A percentile compares a stretch with the other conserved stretches of the same genome.
phyloP scores from a whole-genome alignment of 2,888 invertebrate species.

The Geophilus truncorum region DNA sequence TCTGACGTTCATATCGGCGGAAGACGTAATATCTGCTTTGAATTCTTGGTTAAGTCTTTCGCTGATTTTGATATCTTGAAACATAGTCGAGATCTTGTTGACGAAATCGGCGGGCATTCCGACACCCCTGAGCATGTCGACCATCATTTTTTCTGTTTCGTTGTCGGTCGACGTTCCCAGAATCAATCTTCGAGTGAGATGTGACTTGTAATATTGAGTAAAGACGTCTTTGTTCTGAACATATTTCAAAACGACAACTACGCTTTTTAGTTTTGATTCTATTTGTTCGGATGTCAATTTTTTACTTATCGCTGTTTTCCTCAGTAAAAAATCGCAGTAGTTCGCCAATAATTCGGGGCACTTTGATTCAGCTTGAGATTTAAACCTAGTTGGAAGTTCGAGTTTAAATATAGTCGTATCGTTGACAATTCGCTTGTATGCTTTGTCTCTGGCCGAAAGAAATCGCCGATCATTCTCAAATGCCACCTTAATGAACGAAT shows the following conservation, averaged over 20 bases:
- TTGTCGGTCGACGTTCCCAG: conserved; percentile 97
- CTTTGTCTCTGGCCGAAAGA: conserved; percentile 94
- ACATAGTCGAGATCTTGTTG: conserved; percentile 94
- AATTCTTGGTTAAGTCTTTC: conserved; percentile 95
- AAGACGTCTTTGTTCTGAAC: conserved; percentile 99
- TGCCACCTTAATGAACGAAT: conserved; percentile 83
- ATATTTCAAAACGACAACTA: conserved; percentile 92
- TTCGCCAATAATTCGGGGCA: conserved; percentile 98
- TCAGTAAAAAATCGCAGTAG: conserved; percentile 97
- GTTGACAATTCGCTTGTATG: conserved; percentile 95
- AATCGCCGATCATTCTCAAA: conserved; percentile 96
- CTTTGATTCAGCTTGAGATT: conserved; percentile 78
- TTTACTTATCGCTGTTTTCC: conserved; percentile 94
- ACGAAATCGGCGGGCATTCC: conserved; percentile 99
- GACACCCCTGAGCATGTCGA: conserved; percentile 87
- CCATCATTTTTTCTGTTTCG: conserved; percentile 99
- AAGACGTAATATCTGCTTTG: conserved; percentile 67
- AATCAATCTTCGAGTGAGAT: conserved; percentile 90
- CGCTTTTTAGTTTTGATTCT: conserved; percentile 85
- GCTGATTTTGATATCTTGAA: conserved; percentile 89
- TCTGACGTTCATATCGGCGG: conserved; percentile 76
- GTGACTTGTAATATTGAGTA: conserved; percentile 98
- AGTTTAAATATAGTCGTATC: conserved; percentile 80
- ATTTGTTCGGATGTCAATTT: conserved; percentile 95
- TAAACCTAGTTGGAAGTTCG: conserved; percentile 55